Evolutionary conservation across 1,140 invertebrate species (phyloP), one percentile per base, ranked within the genome.

Genomic region (Cepaea nemoralis): DNA sequence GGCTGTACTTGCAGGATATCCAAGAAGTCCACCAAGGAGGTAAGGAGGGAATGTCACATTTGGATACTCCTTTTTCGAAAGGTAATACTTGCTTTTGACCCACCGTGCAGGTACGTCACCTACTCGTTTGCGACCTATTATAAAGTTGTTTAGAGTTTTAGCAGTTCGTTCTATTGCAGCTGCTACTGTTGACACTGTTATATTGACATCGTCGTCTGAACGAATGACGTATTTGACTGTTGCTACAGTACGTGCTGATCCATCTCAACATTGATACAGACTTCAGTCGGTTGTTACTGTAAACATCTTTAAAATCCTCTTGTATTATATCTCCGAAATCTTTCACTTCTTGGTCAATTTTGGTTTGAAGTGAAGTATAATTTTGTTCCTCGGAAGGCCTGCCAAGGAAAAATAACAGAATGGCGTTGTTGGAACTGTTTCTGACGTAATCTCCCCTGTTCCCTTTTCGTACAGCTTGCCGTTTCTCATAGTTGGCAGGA

Each of bases 271-370:
- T 94, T 93, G 95, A 95, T 2, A 95, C 94, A 90, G 96, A 95
- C 90, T 97, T 97, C 84, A 96, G 95, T 1, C 96, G 96, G 90
- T 97, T 93, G 91, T 97, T 97, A 83, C 94, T 93, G 87, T 97
- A 97, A 40, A 93, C 93, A 91, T 97, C 96, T n/a, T 93, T 81
- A 90, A 96, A 96, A 84, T 93, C 94, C n/a, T 95, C 95, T 92
- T 96, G 95, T 42, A 97, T 93, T 79, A 97, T 93, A 88, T 97
- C 96, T n/a, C 92, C 90, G 85, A 94, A 93, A 0, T 84, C 84
- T 0, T 85, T 85, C 85, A 93, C 93, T 89, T 97, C 96, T 31
- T 50, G 59, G 16, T 63, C 55, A 24, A 85, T 39, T 40, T 39
- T 37, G 19, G 40, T 22, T 42, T 83, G 63, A 14, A 76, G 19